A percentile compares a stretch with the other conserved stretches of the same genome.
Conservation (phyloP, 2,113 vertebrate genomes). For the Dasyurus viverrinus region DNA sequence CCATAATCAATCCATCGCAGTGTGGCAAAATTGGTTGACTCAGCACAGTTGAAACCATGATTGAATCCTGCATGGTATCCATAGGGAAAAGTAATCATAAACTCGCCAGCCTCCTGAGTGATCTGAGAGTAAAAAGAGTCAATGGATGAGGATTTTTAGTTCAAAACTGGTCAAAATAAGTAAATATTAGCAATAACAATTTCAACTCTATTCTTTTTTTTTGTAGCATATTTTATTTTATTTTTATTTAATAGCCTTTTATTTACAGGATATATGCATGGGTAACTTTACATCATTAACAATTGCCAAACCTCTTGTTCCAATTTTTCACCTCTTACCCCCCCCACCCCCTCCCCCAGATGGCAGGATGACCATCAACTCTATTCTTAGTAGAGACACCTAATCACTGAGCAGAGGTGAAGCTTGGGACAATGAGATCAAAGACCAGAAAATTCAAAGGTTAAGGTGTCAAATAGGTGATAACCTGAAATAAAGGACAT, state of each 20-base stretch:
- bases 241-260: no score
- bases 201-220: background rate
- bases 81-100: slow-evolving; percentile 97
- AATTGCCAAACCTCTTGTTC: no score
- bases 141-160: slow-evolving; percentile 1
- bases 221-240: no score
- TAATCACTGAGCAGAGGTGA: background rate
- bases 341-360: no score
- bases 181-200: background rate
- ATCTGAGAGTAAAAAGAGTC: slow-evolving; percentile 83
- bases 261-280: no score
- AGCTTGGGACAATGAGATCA: background rate
- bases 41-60: slow-evolving; percentile 98
- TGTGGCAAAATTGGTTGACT: slow-evolving; percentile 98
- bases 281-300: no score
- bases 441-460: background rate
- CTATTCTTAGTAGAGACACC: background rate
- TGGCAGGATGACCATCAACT: no score
- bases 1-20: slow-evolving; percentile 98
- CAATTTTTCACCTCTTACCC: no score
- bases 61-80: slow-evolving; percentile 99
- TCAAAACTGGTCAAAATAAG: rapidly evolving
- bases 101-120: slow-evolving; percentile 97
- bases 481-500: background rate
- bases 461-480: background rate